A percentile compares a stretch with the other conserved stretches of the same genome.
phyloP scores from a whole-genome alignment of 2,113 vertebrate genomes.

The Phyllopteryx taeniolatus region DNA sequence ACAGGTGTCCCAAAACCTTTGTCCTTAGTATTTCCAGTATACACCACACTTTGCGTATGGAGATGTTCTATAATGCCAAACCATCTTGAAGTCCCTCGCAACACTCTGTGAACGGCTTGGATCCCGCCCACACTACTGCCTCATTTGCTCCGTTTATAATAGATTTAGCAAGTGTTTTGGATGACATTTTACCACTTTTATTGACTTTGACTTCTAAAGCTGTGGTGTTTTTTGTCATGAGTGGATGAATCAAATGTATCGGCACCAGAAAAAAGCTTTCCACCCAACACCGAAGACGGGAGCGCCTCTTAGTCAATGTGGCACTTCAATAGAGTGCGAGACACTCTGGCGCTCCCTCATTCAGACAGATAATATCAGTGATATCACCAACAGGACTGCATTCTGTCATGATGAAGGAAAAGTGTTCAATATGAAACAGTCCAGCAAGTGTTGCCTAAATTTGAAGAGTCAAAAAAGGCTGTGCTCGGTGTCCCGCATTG shows the following conservation, averaged over 20 bases:
- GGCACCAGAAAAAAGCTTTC: constrained; percentile 42
- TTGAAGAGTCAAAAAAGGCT: constrained; percentile 48
- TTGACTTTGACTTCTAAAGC: constrained; percentile 48
- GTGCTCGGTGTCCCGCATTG: constrained; percentile 15
- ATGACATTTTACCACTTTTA: constrained; percentile 57
- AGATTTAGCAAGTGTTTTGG: constrained; percentile 56
- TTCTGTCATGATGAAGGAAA: constrained; percentile 50
- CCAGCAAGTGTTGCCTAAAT: constrained; percentile 58
- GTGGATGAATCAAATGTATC: constrained; percentile 59
- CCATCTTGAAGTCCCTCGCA: constrained; percentile 23
- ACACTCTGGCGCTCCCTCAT: constrained; percentile 36
- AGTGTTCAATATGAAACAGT: constrained; percentile 57
- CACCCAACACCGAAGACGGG: constrained; percentile 37
- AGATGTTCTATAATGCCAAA: constrained; percentile 37
- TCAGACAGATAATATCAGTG: constrained; percentile 54
- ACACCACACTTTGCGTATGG: constrained; percentile 27
- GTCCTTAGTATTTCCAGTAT: background rate
- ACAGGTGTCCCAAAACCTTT: background rate
- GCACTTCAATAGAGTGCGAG: constrained; percentile 51
- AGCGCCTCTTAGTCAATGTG: constrained; percentile 37
- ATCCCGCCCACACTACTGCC: constrained; percentile 39
- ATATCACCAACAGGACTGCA: constrained; percentile 31
- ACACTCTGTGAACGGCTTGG: constrained; percentile 17
- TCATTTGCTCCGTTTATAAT: constrained; percentile 52
- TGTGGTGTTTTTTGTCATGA: constrained; percentile 47